Base-by-base conservation (phyloP, 2,888 invertebrate genomes). In the Agrotis exclamationis region DNA sequence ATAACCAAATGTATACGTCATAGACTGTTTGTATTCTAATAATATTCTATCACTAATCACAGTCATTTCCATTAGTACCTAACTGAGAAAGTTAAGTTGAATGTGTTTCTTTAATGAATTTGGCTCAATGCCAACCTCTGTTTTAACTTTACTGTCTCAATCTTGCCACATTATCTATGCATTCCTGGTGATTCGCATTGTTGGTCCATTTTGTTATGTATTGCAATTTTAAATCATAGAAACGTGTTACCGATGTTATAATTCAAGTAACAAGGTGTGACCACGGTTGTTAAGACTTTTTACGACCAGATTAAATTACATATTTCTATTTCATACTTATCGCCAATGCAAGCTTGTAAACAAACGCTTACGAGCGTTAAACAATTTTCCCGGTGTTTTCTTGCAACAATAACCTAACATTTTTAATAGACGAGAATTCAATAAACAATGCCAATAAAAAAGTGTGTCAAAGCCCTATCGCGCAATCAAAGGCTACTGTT, bases 371-470 rank as follows among this genome's bases (percentile, higher is more conserved):
- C 39, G 63, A 9, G 4, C 1, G 44, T 22, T 51, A 54, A 54
- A 47, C 20, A 56, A 28, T 47, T 50, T 62, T 79, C 44, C 9
- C 60, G 28, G 24, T 18, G 45, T 50, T 53, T 48, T 54, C 44
- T 57, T 18, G 53, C n/a, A 57, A 63, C 58, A 58, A 39, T 20
- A 18, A 50, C 50, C 9, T 47, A 54, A 28, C 53, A 60, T 56
- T 67, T 39, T 33, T 13, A 63, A n/a, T n/a, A 39, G n/a, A 16
- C 20, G 56, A 47, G 20, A 53, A 64, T 82, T 74, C 69, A 79
- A 67, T 79, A 66, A 73, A 81, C 80, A 81, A 81, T 81, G 54
- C 47, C 50, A 51, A 63, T 65, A 59, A 71, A 80, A 70, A 78
- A 73, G 60, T 73, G 53, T 70, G 63, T 63, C 48, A 57, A 69